Percentiles rank a stretch among this genome's conserved stretches.
Conservation (phyloP, 2,113 vertebrate genomes). For the Grus americana region DNA sequence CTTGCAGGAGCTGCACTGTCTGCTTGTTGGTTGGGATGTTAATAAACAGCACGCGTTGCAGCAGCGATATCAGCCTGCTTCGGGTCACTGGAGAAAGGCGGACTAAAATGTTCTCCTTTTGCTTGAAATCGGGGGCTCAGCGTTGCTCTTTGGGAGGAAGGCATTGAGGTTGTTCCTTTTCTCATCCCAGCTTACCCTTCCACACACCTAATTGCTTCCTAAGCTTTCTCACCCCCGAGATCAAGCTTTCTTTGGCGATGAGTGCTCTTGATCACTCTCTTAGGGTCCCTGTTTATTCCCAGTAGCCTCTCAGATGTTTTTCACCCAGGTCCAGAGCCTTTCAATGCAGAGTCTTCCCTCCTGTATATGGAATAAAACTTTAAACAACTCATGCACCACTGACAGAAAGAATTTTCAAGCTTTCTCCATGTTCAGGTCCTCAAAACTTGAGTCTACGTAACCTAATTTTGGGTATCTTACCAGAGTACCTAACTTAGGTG, state of each 20-base stretch:
- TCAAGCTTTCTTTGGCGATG: fast-evolving
- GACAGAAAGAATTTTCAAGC: background rate
- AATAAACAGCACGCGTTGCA: background rate
- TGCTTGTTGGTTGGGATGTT: background rate
- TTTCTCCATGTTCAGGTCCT: background rate
- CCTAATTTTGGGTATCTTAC: background rate
- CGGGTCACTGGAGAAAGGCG: background rate
- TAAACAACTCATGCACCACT: fast-evolving
- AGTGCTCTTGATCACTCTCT: background rate
- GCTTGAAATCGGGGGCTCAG: background rate
- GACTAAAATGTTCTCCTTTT: background rate
- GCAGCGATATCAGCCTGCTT: background rate
- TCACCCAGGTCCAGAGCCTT: background rate
- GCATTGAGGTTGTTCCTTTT: background rate
- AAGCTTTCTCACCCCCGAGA: background rate
- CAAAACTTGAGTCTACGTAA: background rate
- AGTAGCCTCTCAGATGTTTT: background rate
- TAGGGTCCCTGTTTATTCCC: background rate
- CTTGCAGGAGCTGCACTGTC: background rate
- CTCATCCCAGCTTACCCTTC: background rate
- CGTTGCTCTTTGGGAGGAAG: background rate
- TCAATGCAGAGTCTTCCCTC: fast-evolving
- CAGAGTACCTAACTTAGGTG: background rate
- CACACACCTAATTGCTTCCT: background rate
- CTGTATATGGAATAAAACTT: background rate